A percentile compares a stretch with the other conserved stretches of the same genome.
Evolutionary conservation across 2,888 invertebrate genomes (phyloP).

Genomic region (Acrobasis repandana): DNA sequence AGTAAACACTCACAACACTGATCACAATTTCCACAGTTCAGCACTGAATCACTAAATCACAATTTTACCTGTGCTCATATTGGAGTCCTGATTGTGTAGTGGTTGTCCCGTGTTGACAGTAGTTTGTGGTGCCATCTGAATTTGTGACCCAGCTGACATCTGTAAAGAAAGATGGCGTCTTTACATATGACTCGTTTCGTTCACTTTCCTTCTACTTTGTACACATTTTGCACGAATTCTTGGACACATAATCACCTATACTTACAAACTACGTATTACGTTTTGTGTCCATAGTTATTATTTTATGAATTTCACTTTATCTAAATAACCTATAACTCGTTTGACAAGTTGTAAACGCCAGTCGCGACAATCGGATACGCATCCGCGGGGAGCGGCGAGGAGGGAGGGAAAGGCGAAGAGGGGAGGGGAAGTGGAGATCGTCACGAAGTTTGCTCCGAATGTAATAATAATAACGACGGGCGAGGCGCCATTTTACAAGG

Average conservation of each 20-base stretch:
- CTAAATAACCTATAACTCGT: constrained; percentile 77
- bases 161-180: constrained; percentile 86
- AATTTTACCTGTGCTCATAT: constrained; percentile 96
- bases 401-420: constrained; percentile 44
- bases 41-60: constrained; percentile 73
- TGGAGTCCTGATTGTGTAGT: constrained; percentile 97
- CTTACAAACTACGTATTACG: constrained; percentile 58
- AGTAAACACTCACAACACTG: constrained; percentile 72
- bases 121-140: constrained; percentile 98
- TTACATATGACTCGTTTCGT: constrained; percentile 81
- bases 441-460: constrained; percentile 81
- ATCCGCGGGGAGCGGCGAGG: constrained; percentile 70
- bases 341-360: constrained; percentile 81
- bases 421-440: constrained; percentile 75
- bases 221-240: constrained; percentile 45
- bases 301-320: constrained; percentile 57
- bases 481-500: constrained; percentile 82
- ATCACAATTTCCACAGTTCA: constrained; percentile 61
- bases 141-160: constrained; percentile 98
- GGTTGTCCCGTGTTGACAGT: constrained; percentile 92
- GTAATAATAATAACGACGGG: constrained; percentile 78
- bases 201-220: constrained; percentile 57
- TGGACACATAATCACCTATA: constrained; percentile 42
- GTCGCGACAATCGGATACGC: constrained; percentile 81
- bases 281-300: constrained; percentile 50